Conservation (phyloP, 1,140 invertebrate genomes). For the Medauroidea extradentata region DNA sequence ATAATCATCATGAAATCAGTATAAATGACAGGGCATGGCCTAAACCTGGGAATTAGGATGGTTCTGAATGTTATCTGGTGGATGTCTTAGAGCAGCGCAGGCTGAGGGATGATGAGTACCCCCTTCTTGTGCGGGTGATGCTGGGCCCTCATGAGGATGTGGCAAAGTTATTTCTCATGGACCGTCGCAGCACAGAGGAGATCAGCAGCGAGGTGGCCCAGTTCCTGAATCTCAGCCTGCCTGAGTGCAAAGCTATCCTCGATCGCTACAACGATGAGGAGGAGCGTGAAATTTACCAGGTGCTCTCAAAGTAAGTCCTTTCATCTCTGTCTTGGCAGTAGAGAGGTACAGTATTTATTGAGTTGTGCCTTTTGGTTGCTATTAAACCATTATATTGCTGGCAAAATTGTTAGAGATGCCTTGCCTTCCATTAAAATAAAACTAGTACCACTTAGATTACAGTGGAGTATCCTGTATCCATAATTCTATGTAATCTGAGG, state of each 20-base stretch:
- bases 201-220: constrained; percentile 77
- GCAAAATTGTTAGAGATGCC: not conserved
- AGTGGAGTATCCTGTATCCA: too few relatives aligned
- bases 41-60: too few relatives aligned
- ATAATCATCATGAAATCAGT: too few relatives aligned
- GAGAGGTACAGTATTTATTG: not conserved
- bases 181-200: constrained; percentile 65
- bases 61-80: too few relatives aligned
- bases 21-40: too few relatives aligned
- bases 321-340: not conserved
- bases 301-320: constrained; percentile 65
- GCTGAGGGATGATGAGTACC: constrained; percentile 73
- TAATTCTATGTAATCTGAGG: too few relatives aligned
- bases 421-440: too few relatives aligned
- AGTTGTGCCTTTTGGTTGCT: not conserved
- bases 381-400: not conserved
- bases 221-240: constrained; percentile 73
- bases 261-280: constrained; percentile 74
- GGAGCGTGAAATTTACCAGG: constrained; percentile 61
- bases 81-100: constrained; percentile 62
- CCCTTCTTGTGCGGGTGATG: constrained; percentile 68
- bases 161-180: constrained; percentile 74
- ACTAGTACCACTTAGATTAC: too few relatives aligned
- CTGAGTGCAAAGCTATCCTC: constrained; percentile 73
- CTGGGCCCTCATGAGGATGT: constrained; percentile 80